Percentiles rank a stretch among this genome's conserved stretches.
Evolutionary conservation across 2,888 invertebrate genomes (phyloP).

Genomic region (Archaeoteleia sp.): DNA sequence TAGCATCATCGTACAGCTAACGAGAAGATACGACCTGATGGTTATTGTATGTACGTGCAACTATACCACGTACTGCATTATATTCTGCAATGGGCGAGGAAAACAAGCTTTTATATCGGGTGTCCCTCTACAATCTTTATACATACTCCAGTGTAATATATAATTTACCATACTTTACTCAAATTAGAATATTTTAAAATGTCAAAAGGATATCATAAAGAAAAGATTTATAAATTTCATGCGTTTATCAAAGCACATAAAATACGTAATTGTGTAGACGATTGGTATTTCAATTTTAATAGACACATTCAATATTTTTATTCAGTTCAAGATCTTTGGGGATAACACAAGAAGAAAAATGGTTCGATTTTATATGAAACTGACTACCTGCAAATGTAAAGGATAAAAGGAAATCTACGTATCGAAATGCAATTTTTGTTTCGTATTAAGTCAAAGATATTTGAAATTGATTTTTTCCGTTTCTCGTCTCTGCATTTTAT

Average conservation of each 20-base stretch:
- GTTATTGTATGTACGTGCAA: constrained; percentile 49
- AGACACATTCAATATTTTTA: too few species aligned
- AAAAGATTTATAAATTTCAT: too few species aligned
- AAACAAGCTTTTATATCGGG: constrained; percentile 26
- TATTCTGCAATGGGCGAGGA: constrained; percentile 19
- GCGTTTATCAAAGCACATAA: too few species aligned
- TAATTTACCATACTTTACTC: not conserved
- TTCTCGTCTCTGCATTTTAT: too few species aligned
- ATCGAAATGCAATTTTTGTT: constrained; percentile 50
- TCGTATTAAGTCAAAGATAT: not conserved
- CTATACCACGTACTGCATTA: constrained; percentile 36
- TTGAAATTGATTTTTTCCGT: not conserved
- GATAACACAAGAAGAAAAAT: too few species aligned
- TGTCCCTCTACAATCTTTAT: constrained; percentile 11
- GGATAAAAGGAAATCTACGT: constrained; percentile 58
- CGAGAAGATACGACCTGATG: constrained; percentile 71
- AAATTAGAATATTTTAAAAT: too few species aligned
- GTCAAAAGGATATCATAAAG: too few species aligned
- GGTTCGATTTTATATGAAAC: constrained; percentile 23
- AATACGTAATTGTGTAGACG: too few species aligned
- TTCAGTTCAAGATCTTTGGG: too few species aligned
- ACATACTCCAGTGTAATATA: not conserved
- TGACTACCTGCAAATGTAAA: constrained; percentile 58
- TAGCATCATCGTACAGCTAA: constrained; percentile 67
- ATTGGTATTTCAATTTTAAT: too few species aligned